Percentiles rank a stretch among this genome's conserved stretches.
These are phyloP conservation scores for Myocastor coypus DNA, from an alignment of 2,113 vertebrate genomes.

Conservation along the genomic window DNA sequence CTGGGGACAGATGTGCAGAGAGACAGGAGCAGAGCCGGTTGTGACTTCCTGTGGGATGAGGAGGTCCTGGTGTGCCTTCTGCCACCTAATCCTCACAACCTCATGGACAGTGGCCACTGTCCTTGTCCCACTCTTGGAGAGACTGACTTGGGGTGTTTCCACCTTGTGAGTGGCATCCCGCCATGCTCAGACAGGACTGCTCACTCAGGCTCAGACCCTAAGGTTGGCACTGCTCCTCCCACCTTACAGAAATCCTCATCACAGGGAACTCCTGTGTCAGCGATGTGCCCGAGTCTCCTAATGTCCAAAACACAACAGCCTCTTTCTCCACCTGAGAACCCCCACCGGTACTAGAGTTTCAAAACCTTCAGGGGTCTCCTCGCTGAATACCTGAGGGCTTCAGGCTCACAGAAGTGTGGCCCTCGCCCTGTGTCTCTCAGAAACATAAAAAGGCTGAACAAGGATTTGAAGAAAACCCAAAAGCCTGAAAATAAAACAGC, in stretches of 20 bases:
- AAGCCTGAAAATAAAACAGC: background rate
- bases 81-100: fast-evolving
- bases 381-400: background rate
- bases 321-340: background rate
- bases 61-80: fast-evolving
- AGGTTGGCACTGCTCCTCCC: background rate
- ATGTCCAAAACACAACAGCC: background rate
- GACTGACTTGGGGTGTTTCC: background rate
- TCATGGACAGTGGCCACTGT: background rate
- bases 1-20: background rate
- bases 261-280: background rate
- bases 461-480: background rate
- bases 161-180: background rate
- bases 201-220: background rate
- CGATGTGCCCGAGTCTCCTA: background rate
- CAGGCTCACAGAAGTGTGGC: background rate
- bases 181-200: background rate
- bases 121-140: background rate
- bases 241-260: background rate
- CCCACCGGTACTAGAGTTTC: background rate
- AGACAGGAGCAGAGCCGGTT: background rate
- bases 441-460: background rate
- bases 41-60: background rate
- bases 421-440: background rate
- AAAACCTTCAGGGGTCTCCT: background rate